Percentiles rank a stretch among this genome's conserved stretches.
Conservation (phyloP, 2,888 invertebrate genomes). For the Amitus sp. region DNA sequence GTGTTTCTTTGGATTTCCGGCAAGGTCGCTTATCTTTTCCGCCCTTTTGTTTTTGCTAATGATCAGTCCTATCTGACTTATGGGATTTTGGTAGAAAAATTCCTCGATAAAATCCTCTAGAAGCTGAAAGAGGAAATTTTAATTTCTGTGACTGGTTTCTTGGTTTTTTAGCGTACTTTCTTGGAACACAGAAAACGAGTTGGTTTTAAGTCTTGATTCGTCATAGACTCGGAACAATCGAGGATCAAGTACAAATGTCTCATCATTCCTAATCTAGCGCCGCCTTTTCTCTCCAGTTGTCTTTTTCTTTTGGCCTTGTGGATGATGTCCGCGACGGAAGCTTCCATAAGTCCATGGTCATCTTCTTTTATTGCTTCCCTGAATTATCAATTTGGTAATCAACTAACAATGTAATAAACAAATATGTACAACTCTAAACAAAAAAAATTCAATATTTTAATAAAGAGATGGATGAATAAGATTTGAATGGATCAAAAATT, state of each 20-base stretch:
- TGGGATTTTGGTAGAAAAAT: conserved; percentile 98
- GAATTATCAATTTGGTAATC: too few species aligned
- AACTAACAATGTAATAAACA: conserved; percentile 11
- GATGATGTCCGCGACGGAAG: conserved; percentile 90
- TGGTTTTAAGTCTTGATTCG: conserved; percentile 94
- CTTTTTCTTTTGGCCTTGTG: conserved; percentile 88
- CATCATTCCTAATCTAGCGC: conserved; percentile 97
- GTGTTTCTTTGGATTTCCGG: conserved; percentile 86
- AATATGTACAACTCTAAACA: conserved; percentile 8
- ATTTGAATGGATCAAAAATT: too few species aligned
- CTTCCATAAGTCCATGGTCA: conserved; percentile 90
- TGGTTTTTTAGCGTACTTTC: conserved; percentile 73
- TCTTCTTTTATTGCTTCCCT: conserved; percentile 98
- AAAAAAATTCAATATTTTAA: conserved; percentile 1
- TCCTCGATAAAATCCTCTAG: conserved; percentile 94
- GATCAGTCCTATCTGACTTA: conserved; percentile 95
- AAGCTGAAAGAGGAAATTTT: conserved; percentile 70
- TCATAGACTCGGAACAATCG: conserved; percentile 96
- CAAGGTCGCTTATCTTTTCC: conserved; percentile 90
- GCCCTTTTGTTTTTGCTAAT: conserved; percentile 92
- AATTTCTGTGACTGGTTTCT: too few species aligned
- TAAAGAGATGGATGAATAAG: too few species aligned
- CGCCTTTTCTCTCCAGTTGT: conserved; percentile 76
- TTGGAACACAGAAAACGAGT: conserved; percentile 86
- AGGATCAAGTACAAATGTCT: conserved; percentile 91